These are phyloP conservation scores for Crotalus adamanteus DNA, from an alignment of 2,797 vertebrate genomes.

Conservation along the genomic window DNA sequence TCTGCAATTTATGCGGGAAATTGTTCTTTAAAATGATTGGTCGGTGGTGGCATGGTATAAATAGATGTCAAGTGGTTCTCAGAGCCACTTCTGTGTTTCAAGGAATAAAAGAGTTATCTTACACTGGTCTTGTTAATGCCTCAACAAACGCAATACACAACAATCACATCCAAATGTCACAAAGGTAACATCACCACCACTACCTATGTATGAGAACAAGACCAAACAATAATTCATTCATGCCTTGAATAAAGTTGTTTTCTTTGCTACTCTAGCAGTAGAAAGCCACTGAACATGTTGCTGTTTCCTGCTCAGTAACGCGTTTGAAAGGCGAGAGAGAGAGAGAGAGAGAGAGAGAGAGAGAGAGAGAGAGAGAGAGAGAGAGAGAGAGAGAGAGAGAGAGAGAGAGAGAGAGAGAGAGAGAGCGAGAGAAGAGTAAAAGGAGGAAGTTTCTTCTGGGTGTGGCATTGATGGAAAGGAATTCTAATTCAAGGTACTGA, in stretches of 20 bases:
- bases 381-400: constrained; percentile 5
- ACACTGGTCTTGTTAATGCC: too few relatives aligned
- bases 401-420: neutral
- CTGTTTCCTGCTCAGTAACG: neutral
- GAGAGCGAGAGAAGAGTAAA: neutral
- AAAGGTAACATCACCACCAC: neutral
- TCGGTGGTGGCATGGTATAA: too few relatives aligned
- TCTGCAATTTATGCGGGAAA: too few relatives aligned
- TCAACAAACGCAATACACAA: too few relatives aligned
- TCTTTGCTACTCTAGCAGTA: constrained; percentile 43
- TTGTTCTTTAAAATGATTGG: too few relatives aligned
- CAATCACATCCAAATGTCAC: neutral
- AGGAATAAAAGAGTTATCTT: too few relatives aligned
- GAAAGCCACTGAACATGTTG: constrained; percentile 12
- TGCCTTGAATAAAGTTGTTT: constrained; percentile 67
- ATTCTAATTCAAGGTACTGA: too few relatives aligned
- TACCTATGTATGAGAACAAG: constrained; percentile 50
- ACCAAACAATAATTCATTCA: constrained; percentile 72
- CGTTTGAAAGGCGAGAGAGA: constrained; percentile 19
- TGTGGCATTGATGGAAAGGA: neutral
- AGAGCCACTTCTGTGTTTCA: too few relatives aligned
- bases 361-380: constrained; percentile 9
- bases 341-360: constrained; percentile 10
- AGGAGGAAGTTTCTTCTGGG: neutral
- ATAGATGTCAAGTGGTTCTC: too few relatives aligned